Base-by-base conservation (phyloP, 64 coral and sea anemone species). In the Porites australiensis region DNA sequence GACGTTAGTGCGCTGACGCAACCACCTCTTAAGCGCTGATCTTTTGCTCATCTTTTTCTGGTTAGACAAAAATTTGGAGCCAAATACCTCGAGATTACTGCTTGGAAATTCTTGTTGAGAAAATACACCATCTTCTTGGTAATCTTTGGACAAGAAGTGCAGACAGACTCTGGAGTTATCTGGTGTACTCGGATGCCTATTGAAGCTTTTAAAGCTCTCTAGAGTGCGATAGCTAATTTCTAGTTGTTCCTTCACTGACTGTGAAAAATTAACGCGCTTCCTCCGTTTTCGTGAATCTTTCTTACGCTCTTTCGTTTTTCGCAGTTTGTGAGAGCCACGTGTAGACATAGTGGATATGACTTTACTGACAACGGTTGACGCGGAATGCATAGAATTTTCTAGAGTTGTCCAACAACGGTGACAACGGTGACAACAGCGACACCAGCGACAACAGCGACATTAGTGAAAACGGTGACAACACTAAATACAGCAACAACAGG, bases 21-120 rank as follows among this genome's bases (percentile, higher is more conserved):
- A 49, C 81, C 81, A 84, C 13, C 12, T 64, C 8, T 84, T 84
- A 9, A 84, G 45, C 18, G 81, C 81, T 13, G 81, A 84, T 21
- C 81, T 66, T 69, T 84, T 84, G 63, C 81, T 51, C 0, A 51
- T 19, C 18, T 84, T 84, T 60, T 84, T 84, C 64, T 84, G 63
- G 18, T 84, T 84, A 11, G 81, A 84, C 18, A 69, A 84, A 68
- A 51, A 84, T 7, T 68, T 84, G 43, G 15, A 68, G 1, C 81
- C 81, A 64, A 69, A 46, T 14, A 84, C 46, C 46, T 84, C 44
- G 3, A 84, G 81, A 5, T 68, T 65, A 14, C 46, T 69, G 64
- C 3, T 22, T 3, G 62, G 20, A 13, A 52, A 50, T 19, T 83
- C 58, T 66, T 64, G 61, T 20, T 0, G 27, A 37, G 63, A 67